Base-by-base conservation (phyloP, 2,113 vertebrate species). In the Erythrocebus patas region DNA sequence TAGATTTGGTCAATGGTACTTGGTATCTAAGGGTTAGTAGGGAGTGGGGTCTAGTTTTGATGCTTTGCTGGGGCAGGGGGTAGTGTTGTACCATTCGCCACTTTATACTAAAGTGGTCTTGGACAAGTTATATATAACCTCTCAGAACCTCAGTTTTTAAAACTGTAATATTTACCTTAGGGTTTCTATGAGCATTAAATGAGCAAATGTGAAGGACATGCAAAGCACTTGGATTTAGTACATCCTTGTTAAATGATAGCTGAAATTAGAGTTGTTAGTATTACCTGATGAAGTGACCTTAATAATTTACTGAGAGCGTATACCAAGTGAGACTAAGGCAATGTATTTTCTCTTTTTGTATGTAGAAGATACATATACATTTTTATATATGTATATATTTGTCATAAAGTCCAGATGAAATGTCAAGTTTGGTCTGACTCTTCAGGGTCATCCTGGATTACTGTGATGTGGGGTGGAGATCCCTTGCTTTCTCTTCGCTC, bases 21-120 rank as follows among this genome's bases (percentile, higher is more conserved):
- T 64, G 13, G 6, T n/a, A 38, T 84, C 10, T 20, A 52, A 48
- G 16, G 57, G 73, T 57, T 57, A 30, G 11, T 6, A 66, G 30
- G n/a, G 32, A 52, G 45, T 0, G 0, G 16, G 23, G 22, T 35
- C 8, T 38, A 45, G 55, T 50, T 86, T 45, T 11, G 35, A 52
- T 52, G 22, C 25, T 82, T 11, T 16, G 23, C 25, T 6, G 45
- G 1, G 16, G 66, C 0, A 0, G 16, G 18, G 68, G 1, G 4
- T 3, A 61, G 14, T 43, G 38, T 32, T 30, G 40, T 6, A 48
- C 30, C 5, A 4, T 79, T 64, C 50, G 12, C 59, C 8, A 12
- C 4, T 52, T 89, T 50, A 78, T 43, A 45, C 7, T 45, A 40
- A 40, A 78, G 38, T 85, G 35, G 48, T 8, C 45, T 14, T 48